Conservation (phyloP, 35 echinoderm and acorn worm genomes). For the Holothuria glaberrima region DNA sequence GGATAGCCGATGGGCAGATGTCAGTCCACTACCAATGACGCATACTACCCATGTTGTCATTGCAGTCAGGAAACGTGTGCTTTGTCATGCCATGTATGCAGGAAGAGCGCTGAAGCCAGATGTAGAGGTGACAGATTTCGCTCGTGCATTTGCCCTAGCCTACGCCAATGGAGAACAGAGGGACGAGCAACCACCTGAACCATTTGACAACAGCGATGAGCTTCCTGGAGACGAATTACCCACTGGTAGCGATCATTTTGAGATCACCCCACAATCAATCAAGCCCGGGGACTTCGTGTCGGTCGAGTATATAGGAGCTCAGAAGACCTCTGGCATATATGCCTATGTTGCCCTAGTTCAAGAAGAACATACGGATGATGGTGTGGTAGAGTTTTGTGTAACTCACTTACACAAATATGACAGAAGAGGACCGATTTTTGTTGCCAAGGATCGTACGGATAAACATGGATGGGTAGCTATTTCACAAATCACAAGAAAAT, state of each 20-base stretch:
- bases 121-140: not conserved
- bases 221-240: not conserved
- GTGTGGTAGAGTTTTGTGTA: conserved; percentile 20
- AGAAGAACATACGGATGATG: conserved; percentile 14
- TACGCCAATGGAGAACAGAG: not conserved
- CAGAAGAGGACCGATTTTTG: not conserved
- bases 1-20: not conserved
- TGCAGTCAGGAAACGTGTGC: not conserved
- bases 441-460: conserved; percentile 19
- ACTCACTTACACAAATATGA: conserved; percentile 23
- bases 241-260: not conserved
- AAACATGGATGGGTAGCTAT: not conserved
- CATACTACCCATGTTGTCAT: not conserved
- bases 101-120: not conserved
- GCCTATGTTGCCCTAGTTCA: not conserved
- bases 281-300: not conserved
- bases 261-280: conserved; percentile 5
- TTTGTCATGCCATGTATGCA: too few species aligned
- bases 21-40: conserved; percentile 16
- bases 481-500: not conserved
- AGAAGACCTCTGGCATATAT: conserved; percentile 5
- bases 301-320: not conserved
- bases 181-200: conserved; percentile 17
- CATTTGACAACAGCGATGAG: not conserved
- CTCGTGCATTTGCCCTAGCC: not conserved